A percentile compares a stretch with the other conserved stretches of the same genome.
These are phyloP conservation scores for Reticulitermes speratus DNA, from an alignment of 1,140 invertebrate genomes.

Conservation along the genomic window DNA sequence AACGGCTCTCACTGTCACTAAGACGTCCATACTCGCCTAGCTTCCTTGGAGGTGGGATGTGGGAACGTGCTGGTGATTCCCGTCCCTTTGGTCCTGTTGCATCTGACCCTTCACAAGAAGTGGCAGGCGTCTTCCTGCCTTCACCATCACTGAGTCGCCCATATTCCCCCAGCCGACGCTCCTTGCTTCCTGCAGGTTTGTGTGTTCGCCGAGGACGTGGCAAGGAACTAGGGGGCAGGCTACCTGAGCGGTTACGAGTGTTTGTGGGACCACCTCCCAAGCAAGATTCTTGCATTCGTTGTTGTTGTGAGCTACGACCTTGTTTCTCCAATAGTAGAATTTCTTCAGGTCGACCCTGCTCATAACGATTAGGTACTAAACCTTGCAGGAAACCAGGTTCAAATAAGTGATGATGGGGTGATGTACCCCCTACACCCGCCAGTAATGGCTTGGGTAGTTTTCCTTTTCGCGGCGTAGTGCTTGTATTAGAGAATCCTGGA, in stretches of 20 bases:
- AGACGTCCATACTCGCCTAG: slow-evolving; percentile 59
- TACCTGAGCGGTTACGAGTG: slow-evolving; percentile 50
- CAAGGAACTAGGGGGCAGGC: slow-evolving; percentile 51
- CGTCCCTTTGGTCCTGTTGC: slow-evolving; percentile 44
- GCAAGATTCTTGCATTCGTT: slow-evolving; percentile 59
- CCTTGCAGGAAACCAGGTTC: slow-evolving; percentile 55
- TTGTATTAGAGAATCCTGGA: slow-evolving; percentile 81
- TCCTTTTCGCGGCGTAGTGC: slow-evolving; percentile 77
- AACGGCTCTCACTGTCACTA: slow-evolving; percentile 51
- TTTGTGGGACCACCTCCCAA: slow-evolving; percentile 37
- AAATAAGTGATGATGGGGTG: slow-evolving; percentile 42
- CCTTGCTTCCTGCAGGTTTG: slow-evolving; percentile 51
- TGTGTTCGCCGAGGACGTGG: slow-evolving; percentile 63
- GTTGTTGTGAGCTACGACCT: slow-evolving; percentile 70
- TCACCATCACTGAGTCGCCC: slow-evolving; percentile 46
- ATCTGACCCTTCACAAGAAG: slow-evolving; percentile 5
- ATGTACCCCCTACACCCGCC: slow-evolving; percentile 64
- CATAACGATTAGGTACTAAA: slow-evolving; percentile 49
- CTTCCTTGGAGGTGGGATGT: slow-evolving; percentile 57
- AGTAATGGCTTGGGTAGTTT: slow-evolving; percentile 79
- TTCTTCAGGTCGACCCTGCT: slow-evolving; percentile 58
- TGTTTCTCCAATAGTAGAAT: slow-evolving; percentile 74
- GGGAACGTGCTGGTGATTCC: slow-evolving; percentile 57
- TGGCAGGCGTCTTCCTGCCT: slow-evolving; percentile 41
- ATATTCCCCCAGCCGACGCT: slow-evolving; percentile 53